These are phyloP conservation scores for Euzophera pinguis DNA, from an alignment of 2,888 invertebrate genomes.

Conservation along the genomic window DNA sequence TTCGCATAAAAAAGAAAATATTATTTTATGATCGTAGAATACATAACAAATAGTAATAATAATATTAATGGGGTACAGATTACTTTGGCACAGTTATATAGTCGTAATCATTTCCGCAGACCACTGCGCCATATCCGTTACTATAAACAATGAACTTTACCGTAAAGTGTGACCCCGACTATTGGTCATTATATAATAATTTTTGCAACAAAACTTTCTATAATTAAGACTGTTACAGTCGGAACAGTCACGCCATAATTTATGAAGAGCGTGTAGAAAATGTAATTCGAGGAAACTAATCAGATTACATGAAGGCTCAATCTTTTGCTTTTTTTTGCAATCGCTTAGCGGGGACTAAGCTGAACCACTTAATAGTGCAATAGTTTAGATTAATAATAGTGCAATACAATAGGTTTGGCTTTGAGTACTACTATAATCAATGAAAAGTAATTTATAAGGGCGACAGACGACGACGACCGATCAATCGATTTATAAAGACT, in stretches of 20 bases:
- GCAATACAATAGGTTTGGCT: too few relatives aligned
- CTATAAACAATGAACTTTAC: constrained; percentile 45
- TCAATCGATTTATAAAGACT: constrained; percentile 27
- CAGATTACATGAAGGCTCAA: neutral
- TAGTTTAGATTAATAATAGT: too few relatives aligned
- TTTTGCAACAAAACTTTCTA: constrained; percentile 48
- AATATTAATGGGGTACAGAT: too few relatives aligned
- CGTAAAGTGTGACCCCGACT: constrained; percentile 45
- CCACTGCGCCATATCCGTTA: constrained; percentile 35
- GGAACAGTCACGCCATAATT: constrained; percentile 24
- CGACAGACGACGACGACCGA: constrained; percentile 28
- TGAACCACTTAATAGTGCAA: neutral
- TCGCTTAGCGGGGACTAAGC: neutral
- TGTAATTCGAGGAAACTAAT: constrained; percentile 2
- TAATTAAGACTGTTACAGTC: constrained; percentile 24
- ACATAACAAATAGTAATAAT: too few relatives aligned
- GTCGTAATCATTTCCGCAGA: constrained; percentile 32
- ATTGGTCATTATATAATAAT: constrained; percentile 40
- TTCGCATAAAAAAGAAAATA: too few relatives aligned
- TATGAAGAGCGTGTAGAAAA: constrained; percentile 1
- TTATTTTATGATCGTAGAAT: too few relatives aligned
- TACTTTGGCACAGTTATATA: too few relatives aligned
- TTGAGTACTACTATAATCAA: too few relatives aligned
- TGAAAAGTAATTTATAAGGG: constrained; percentile 35
- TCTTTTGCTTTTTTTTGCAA: neutral